Percentiles rank a stretch among this genome's conserved stretches.
phyloP scores from a whole-genome alignment of 2,888 invertebrate genomes.

The Drosophila limbata region DNA sequence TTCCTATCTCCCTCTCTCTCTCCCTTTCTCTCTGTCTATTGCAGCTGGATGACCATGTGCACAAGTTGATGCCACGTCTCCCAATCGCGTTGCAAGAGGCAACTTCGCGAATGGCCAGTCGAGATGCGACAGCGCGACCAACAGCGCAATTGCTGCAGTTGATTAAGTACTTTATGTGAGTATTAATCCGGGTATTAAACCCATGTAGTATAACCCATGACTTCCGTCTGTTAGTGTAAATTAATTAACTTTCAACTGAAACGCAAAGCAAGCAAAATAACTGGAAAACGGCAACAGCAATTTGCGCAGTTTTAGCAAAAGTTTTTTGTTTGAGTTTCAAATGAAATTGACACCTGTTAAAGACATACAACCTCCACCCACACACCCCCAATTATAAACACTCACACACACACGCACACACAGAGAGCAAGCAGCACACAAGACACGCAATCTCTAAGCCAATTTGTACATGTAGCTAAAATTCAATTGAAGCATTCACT shows the following conservation, averaged over 20 bases:
- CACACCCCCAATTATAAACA: slow-evolving; percentile 11
- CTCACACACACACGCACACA: slow-evolving; percentile 4
- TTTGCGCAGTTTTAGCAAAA: slow-evolving; percentile 68
- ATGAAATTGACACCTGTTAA: slow-evolving; percentile 80
- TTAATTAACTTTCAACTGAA: slow-evolving; percentile 76
- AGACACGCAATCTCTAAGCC: slow-evolving; percentile 73
- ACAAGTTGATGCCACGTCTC: slow-evolving; percentile 91
- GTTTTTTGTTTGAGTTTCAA: slow-evolving; percentile 74
- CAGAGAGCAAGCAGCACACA: slow-evolving; percentile 2
- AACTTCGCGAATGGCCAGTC: slow-evolving; percentile 92
- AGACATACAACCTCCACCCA: slow-evolving; percentile 45
- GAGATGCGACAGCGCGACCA: slow-evolving; percentile 94
- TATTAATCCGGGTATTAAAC: slow-evolving; percentile 37
- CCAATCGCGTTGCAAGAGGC: slow-evolving; percentile 95
- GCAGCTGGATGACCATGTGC: slow-evolving; percentile 93
- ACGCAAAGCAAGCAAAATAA: slow-evolving; percentile 52
- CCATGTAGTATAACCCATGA: slow-evolving; percentile 4
- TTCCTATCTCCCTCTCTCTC: not conserved
- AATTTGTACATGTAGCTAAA: slow-evolving; percentile 76
- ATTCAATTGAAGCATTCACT: slow-evolving; percentile 75
- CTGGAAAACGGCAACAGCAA: slow-evolving; percentile 55
- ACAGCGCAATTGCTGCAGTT: slow-evolving; percentile 95
- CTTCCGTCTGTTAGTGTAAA: slow-evolving; percentile 35
- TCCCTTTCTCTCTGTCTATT: not conserved
- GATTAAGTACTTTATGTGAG: slow-evolving; percentile 95